Percentiles rank a stretch among this genome's conserved stretches.
Evolutionary conservation across 2,797 vertebrate species (phyloP).

Genomic region (Crocidura indochinensis): DNA sequence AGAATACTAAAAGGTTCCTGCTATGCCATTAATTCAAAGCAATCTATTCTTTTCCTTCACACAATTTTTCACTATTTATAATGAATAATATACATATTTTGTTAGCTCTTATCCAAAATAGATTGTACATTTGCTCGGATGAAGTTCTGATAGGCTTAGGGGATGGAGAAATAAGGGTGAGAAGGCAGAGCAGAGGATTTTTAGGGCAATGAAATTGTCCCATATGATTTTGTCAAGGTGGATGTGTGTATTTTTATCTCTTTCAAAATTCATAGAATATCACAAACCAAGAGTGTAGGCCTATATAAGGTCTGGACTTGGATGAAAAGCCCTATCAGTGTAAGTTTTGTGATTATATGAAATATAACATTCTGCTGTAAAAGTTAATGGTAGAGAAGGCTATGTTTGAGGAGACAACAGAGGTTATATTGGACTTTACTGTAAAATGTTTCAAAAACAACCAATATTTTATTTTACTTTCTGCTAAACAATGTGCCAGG

Average conservation of each 20-base stretch:
- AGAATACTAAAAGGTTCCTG: slow-evolving; percentile 1
- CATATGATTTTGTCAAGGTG: not conserved
- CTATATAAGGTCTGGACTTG: not conserved
- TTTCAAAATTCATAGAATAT: not conserved
- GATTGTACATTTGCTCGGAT: slow-evolving; percentile 13
- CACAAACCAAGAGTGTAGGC: not conserved
- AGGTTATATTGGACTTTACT: not conserved
- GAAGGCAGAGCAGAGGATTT: not conserved
- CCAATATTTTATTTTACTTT: slow-evolving; percentile 6
- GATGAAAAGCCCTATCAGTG: not conserved
- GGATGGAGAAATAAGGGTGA: not conserved
- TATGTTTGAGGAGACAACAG: not conserved
- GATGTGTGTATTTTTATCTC: not conserved
- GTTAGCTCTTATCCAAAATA: not conserved
- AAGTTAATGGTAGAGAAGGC: not conserved
- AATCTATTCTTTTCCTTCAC: not conserved
- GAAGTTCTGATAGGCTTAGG: not conserved
- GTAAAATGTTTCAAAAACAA: not conserved
- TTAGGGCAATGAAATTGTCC: not conserved
- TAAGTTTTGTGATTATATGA: not conserved
- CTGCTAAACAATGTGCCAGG: slow-evolving; percentile 34
- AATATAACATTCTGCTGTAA: not conserved
- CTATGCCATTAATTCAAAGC: not conserved
- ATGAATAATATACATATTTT: not conserved
- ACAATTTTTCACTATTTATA: not conserved